A percentile compares a stretch with the other conserved stretches of the same genome.
Evolutionary conservation across 2,797 vertebrate species (phyloP).

Genomic region (Onychomys arenicola): DNA sequence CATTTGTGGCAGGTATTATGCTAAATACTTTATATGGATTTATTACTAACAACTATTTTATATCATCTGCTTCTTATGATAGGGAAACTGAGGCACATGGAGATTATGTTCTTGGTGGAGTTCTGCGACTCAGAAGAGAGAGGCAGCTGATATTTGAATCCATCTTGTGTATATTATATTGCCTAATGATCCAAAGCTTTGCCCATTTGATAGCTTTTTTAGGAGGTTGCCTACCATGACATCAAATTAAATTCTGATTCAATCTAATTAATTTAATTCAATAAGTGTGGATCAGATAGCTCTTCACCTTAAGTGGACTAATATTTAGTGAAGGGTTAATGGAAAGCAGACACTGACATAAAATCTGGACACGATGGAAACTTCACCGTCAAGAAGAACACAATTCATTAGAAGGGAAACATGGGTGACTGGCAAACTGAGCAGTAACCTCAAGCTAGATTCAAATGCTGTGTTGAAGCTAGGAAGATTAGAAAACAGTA

Average conservation of each 20-base stretch:
- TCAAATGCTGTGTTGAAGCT: neutral
- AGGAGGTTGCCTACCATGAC: neutral
- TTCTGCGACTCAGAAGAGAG: neutral
- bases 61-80: neutral
- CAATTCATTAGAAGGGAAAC: neutral
- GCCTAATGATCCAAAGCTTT: neutral
- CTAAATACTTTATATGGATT: neutral
- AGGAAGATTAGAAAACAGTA: neutral
- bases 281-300: constrained; percentile 27
- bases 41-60: neutral
- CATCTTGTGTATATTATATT: neutral
- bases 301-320: constrained; percentile 23
- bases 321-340: constrained; percentile 51
- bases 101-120: neutral
- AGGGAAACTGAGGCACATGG: constrained; percentile 21
- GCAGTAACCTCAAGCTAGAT: neutral
- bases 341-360: neutral
- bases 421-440: neutral
- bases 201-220: neutral
- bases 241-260: constrained; percentile 54
- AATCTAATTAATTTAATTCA: constrained; percentile 64
- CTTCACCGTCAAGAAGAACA: neutral
- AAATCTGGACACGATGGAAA: neutral
- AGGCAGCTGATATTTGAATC: neutral
- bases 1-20: neutral